phyloP scores from a whole-genome alignment of 2,797 vertebrate genomes.

The Taenioides sp. region DNA sequence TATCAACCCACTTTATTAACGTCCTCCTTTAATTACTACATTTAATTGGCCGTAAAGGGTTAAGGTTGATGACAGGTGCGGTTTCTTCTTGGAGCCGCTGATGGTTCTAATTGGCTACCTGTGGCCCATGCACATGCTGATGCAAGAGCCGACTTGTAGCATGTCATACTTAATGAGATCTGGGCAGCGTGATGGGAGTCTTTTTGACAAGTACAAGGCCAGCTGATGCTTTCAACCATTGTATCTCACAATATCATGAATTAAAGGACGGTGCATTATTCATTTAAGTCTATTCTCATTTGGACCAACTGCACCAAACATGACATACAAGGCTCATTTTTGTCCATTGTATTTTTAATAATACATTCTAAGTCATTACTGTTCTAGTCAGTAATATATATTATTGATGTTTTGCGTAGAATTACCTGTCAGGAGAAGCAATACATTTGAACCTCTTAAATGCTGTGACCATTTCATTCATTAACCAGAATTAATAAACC shows the following conservation, averaged over 20 bases:
- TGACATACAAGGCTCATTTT: slow-evolving; percentile 3
- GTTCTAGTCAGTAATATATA: background rate
- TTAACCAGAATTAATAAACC: slow-evolving; percentile 68
- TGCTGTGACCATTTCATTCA: slow-evolving; percentile 46
- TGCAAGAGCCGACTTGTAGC: slow-evolving; percentile 27
- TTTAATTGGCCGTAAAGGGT: slow-evolving; percentile 26
- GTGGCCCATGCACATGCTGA: slow-evolving; percentile 9
- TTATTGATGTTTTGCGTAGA: slow-evolving; percentile 9
- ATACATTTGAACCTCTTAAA: slow-evolving; percentile 27
- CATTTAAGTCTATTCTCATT: slow-evolving; percentile 5
- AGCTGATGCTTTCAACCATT: slow-evolving; percentile 9
- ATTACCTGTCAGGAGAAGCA: slow-evolving; percentile 3
- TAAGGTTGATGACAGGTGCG: slow-evolving; percentile 31
- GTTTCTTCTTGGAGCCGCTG: slow-evolving; percentile 15
- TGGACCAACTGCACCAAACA: background rate
- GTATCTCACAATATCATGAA: slow-evolving; percentile 9
- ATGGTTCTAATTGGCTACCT: slow-evolving; percentile 33
- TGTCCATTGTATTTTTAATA: slow-evolving; percentile 10
- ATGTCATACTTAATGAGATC: slow-evolving; percentile 21
- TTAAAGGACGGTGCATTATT: slow-evolving; percentile 8
- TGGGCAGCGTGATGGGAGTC: slow-evolving; percentile 1
- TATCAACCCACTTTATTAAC: slow-evolving; percentile 10
- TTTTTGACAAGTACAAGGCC: slow-evolving; percentile 9
- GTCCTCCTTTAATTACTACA: slow-evolving; percentile 4
- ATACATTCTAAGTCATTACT: slow-evolving; percentile 2